Conservation (phyloP, 2,113 vertebrate species). For the Catharus minimus region DNA sequence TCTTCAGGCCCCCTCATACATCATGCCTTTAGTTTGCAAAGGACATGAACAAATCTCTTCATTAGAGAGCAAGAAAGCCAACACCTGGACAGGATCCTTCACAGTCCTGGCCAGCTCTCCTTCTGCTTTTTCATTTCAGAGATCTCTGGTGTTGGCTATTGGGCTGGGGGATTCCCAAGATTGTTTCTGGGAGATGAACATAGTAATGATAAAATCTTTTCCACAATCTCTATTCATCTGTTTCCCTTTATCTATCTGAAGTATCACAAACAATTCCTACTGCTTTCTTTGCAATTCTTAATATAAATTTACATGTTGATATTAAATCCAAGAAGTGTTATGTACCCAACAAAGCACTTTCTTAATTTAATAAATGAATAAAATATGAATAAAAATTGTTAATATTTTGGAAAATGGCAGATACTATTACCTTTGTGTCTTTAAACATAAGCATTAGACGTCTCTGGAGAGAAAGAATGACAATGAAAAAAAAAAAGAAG, state of each 20-base stretch:
- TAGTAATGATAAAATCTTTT: background rate
- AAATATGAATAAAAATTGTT: background rate
- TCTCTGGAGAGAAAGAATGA: background rate
- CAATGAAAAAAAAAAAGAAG: accelerated
- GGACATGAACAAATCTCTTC: background rate
- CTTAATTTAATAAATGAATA: too few relatives aligned
- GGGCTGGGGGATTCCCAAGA: background rate
- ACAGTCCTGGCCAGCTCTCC: background rate
- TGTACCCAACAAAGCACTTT: background rate
- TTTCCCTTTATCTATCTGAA: background rate
- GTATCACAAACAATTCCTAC: background rate
- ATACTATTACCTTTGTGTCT: background rate
- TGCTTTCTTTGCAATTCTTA: background rate
- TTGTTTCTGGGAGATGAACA: background rate
- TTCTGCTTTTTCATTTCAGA: background rate
- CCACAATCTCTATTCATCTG: background rate
- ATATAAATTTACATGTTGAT: background rate
- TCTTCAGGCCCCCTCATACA: background rate
- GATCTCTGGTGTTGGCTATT: background rate
- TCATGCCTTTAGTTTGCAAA: background rate
- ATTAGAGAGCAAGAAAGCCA: background rate
- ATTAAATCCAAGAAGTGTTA: background rate
- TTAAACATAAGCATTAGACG: background rate
- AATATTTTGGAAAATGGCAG: background rate
- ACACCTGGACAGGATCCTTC: background rate